Evolutionary conservation across 64 coral and sea anemone genomes (phyloP), one percentile per base, ranked within the genome.

Genomic region (Acropora yongei): DNA sequence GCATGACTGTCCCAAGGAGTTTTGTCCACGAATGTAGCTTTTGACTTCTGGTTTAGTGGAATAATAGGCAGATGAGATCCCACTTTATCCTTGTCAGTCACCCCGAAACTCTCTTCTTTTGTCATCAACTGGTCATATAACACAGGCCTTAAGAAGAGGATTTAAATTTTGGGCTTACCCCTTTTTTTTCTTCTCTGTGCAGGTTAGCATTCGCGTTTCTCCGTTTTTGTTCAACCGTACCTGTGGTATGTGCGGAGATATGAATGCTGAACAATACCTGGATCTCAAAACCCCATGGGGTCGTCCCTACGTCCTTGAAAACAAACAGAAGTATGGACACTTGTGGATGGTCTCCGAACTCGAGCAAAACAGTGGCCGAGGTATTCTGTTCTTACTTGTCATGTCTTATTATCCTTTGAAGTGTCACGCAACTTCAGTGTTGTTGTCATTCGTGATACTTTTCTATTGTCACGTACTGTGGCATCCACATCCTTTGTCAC

Each of bases 151-250:
- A 12, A 14, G 60, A 63, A 63, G 60, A 13, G 13, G 60, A 8
- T 63, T 14, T 47, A 19, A 6, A 40, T 69, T 5, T 10, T 0
- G 2, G 6, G 14, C 60, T 11, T 68, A 44, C 3, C 12, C 61
- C 6, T 17, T 8, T 84, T 82, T 44, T 16, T 68, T 68, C 47
- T 19, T 18, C 13, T 30, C 30, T 30, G 30, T 30, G 41, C 60
- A 84, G 80, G 47, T 84, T 68, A 41, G 47, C 60, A 39, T 84
- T 3, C 80, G 42, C 14, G 61, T 84, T 9, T 84, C 58, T 10
- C 80, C 58, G 60, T 84, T 65, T 60, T 68, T 68, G 65, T 84
- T 84, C 60, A 67, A 84, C 58, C 80, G 80, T 46, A 84, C 80
- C 3, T 84, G 80, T 18, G 80, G 80, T 12, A 84, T 84, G 80